Evolutionary conservation across 2,113 vertebrate genomes (phyloP).

Genomic region (Loxodonta africana): DNA sequence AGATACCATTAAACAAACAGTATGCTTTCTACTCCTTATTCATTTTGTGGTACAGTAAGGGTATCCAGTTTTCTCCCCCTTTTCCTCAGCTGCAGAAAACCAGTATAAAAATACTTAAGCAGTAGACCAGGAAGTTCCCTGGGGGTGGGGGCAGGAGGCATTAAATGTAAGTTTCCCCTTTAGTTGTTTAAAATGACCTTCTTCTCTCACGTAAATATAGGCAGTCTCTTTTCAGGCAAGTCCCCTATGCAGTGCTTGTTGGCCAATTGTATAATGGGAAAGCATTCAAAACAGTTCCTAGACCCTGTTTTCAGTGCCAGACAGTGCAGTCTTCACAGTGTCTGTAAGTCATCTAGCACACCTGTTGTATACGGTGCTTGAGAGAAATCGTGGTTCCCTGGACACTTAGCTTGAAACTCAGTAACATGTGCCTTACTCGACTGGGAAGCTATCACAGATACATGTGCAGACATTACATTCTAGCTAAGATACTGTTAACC

Average conservation of each 20-base stretch:
- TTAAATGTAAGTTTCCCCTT: background rate
- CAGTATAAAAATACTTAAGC: background rate
- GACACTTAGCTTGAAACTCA: background rate
- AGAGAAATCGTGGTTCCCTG: background rate
- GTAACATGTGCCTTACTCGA: background rate
- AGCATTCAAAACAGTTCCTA: background rate
- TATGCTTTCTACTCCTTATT: background rate
- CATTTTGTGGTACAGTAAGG: background rate
- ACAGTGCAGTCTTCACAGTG: too few relatives aligned
- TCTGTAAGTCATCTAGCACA: background rate
- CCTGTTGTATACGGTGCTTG: background rate
- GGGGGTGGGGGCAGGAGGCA: too few relatives aligned
- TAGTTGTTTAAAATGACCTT: slow-evolving; percentile 10
- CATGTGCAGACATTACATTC: background rate
- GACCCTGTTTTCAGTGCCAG: background rate
- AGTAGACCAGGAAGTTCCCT: background rate
- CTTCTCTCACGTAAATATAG: background rate
- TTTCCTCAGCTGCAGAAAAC: background rate
- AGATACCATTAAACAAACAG: background rate
- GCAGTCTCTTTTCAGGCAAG: background rate
- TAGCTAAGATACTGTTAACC: background rate
- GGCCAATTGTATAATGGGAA: background rate
- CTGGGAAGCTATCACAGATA: background rate
- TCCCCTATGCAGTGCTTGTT: background rate
- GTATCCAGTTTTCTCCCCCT: background rate